Conservation (phyloP, 1,140 invertebrate species). For the Calephelis virginiensis region DNA sequence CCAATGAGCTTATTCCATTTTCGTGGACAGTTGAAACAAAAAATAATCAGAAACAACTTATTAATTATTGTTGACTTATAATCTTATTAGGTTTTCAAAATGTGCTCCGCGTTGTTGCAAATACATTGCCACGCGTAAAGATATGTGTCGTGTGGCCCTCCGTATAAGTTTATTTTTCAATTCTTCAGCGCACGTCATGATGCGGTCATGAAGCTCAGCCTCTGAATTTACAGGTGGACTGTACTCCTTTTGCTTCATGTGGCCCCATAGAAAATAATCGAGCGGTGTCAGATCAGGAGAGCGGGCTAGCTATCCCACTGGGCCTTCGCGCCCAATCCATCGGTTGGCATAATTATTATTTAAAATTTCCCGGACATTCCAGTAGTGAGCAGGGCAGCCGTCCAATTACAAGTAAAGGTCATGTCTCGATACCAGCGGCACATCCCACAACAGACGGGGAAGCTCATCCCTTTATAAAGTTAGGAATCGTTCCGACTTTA, state of each 20-base stretch:
- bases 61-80: slow-evolving; percentile 2
- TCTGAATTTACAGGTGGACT: background rate
- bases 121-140: slow-evolving; percentile 2
- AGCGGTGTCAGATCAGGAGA: slow-evolving; percentile 1
- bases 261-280: background rate
- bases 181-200: too few species aligned
- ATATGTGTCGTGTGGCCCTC: background rate
- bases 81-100: slow-evolving; percentile 2
- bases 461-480: slow-evolving; percentile 12
- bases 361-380: slow-evolving; percentile 5
- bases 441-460: slow-evolving; percentile 3
- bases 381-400: slow-evolving; percentile 2
- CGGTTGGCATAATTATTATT: slow-evolving; percentile 9
- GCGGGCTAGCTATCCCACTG: background rate
- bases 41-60: slow-evolving; percentile 8
- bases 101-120: slow-evolving; percentile 6
- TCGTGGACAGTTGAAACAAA: background rate
- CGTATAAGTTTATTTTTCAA: too few species aligned
- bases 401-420: slow-evolving; percentile 2
- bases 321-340: background rate
- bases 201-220: background rate
- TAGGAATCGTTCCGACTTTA: slow-evolving; percentile 4
- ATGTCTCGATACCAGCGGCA: background rate
- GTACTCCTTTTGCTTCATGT: slow-evolving; percentile 4
- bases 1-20: slow-evolving; percentile 2